Evolutionary conservation across 1,140 invertebrate species (phyloP), one percentile per base, ranked within the genome.

Genomic region (Caenorhabditis latens): DNA sequence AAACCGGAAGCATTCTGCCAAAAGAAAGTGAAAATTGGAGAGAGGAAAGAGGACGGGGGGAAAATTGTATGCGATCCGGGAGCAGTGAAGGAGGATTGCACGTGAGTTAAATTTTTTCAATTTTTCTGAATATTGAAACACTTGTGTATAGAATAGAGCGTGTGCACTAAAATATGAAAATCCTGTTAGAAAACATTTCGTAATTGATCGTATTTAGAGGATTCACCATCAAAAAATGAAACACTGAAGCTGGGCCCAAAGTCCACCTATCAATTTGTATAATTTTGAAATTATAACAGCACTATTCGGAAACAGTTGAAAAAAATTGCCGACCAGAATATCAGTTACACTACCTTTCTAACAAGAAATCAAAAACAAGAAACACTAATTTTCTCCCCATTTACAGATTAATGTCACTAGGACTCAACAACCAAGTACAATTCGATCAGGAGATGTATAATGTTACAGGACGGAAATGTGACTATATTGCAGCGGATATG

Each of bases 81-180:
- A 53, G 46, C 43, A n/a, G 46, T 79, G 16, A 79, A 79, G 40
- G 71, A 79, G 5, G 71, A 79, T 79, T 79, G 71, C 71, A 79
- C 71, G 71, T 79, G n/a, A 9, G 71, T 79, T 79, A 21, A 7
- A 46, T 8, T 7, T 7, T 21, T 40, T 79, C n/a, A n/a, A n/a
- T 4, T n/a, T 32, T 65, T 65, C 8, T 21, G 58, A n/a, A 5
- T 24, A 3, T 19, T 24, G 8, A 61, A 19, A 61, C 14, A n/a
- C 14, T 24, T 16, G 8, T 61, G 13, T 19, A 11, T 8, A n/a
- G 14, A 24, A 61, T 19, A 5, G 19, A n/a, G n/a, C n/a, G n/a
- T n/a, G n/a, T n/a, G n/a, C n/a, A 19, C 57, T 21, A 5, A 19
- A n/a, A n/a, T n/a, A n/a, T 58, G 4, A 58, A n/a, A 58, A 19